Percentiles rank a stretch among this genome's conserved stretches.
Conservation (phyloP, 2,113 vertebrate genomes). For the Noctilio leporinus region DNA sequence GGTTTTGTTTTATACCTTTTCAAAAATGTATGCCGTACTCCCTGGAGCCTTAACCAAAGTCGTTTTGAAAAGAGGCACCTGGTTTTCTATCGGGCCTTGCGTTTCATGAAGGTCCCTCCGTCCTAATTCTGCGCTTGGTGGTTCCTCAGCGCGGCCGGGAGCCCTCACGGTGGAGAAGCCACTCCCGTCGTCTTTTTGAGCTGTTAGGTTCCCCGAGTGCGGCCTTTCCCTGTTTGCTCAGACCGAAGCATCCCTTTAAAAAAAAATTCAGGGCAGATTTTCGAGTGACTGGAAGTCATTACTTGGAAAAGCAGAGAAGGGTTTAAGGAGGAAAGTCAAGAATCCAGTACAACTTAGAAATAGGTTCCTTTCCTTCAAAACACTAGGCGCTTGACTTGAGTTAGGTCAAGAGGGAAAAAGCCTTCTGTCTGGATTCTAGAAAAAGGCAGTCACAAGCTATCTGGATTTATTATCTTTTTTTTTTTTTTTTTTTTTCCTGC, state of each 20-base stretch:
- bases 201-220: background rate
- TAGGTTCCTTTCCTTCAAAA: background rate
- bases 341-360: background rate
- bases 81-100: background rate
- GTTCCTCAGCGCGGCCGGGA: accelerated
- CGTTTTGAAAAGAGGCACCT: background rate
- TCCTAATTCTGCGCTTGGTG: accelerated
- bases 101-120: accelerated
- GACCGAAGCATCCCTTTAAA: background rate
- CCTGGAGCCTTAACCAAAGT: background rate
- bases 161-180: background rate
- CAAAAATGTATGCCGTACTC: background rate
- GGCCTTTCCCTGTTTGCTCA: background rate
- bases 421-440: background rate
- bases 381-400: background rate
- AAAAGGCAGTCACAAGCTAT: background rate
- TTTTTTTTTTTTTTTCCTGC: background rate
- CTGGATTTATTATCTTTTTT: background rate
- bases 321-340: background rate
- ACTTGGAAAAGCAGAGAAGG: background rate
- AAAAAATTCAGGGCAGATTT: background rate
- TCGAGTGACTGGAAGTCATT: constrained; percentile 20
- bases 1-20: background rate
- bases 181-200: background rate
- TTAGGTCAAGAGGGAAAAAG: background rate